Base-by-base conservation (phyloP, 2,888 invertebrate genomes). In the Tipula helvola region DNA sequence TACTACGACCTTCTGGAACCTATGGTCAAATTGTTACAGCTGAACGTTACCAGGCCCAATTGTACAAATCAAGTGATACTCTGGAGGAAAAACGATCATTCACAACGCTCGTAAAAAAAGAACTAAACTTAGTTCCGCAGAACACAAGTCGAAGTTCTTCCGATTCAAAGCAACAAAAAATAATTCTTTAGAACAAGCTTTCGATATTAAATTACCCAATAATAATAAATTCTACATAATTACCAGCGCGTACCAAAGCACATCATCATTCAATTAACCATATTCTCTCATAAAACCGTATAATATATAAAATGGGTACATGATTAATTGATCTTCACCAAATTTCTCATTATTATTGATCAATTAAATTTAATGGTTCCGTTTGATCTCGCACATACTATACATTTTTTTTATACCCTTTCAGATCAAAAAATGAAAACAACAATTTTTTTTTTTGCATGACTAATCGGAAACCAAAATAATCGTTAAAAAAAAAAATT, bases 291-390 rank as follows among this genome's bases (percentile, higher is more conserved):
- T 8, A 18, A 71, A 71, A 28, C 71, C 71, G 28, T 28, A 28
- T 28, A 28, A 28, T 28, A 28, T 28, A 71, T 71, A 71, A 28
- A 71, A 71, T 10, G 28, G 18, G 28, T 18, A 28, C 28, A 71
- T 71, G 71, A 71, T 71, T 71, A 71, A 71, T 71, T 71, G 71
- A 71, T 71, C 71, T 71, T 71, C 71, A 71, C 71, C 71, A 71
- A 18, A 28, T 28, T 28, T 71, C 8, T 71, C 4, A 71, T 28
- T 18, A 71, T 71, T 71, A 71, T 71, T 71, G 71, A 71, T 71
- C 71, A 71, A 71, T 71, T 71, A 71, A 71, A 71, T 71, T 71
- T 71, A 71, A 71, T 71, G 71, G 71, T 71, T 71, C 71, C 71
- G 71, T 71, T 71, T 71, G 71, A 71, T 71, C 71, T 71, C 71